A percentile compares a stretch with the other conserved stretches of the same genome.
phyloP scores from a whole-genome alignment of 2,797 vertebrate genomes.

The Corythornis leucogaster region DNA sequence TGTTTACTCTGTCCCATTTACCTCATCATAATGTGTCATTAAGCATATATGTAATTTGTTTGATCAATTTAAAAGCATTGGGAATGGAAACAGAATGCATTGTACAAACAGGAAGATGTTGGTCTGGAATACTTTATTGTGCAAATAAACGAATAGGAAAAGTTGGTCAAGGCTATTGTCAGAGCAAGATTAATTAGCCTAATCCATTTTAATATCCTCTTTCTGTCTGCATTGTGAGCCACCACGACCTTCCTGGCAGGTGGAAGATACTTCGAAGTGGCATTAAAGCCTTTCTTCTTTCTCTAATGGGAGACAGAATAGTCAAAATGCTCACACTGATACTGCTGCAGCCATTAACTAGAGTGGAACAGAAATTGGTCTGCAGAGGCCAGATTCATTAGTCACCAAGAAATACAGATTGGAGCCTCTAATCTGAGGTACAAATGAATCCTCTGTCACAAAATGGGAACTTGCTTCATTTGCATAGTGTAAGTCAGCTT shows the following conservation, averaged over 20 bases:
- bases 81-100: conserved; percentile 48
- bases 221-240: conserved; percentile 77
- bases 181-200: conserved; percentile 86
- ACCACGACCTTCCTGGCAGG: conserved; percentile 82
- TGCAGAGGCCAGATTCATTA: conserved; percentile 83
- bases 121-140: conserved; percentile 22
- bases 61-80: conserved; percentile 61
- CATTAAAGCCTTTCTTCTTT: conserved; percentile 68
- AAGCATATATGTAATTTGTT: conserved; percentile 69
- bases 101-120: conserved; percentile 58
- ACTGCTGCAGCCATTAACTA: conserved; percentile 76
- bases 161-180: conserved; percentile 68
- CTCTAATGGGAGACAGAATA: conserved; percentile 80
- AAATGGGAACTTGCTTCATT: conserved; percentile 78
- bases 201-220: conserved; percentile 88
- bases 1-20: conserved; percentile 69
- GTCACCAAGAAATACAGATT: conserved; percentile 78
- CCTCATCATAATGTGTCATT: conserved; percentile 71
- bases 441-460: conserved; percentile 82
- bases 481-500: conserved; percentile 77
- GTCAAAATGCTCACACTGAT: conserved; percentile 78
- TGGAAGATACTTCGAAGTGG: conserved; percentile 81
- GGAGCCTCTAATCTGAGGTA: conserved; percentile 81
- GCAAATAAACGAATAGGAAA: conserved; percentile 46
- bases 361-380: conserved; percentile 84